Evolutionary conservation across 1,140 invertebrate genomes (phyloP), one percentile per base, ranked within the genome.

Genomic region (Mamestra configurata): DNA sequence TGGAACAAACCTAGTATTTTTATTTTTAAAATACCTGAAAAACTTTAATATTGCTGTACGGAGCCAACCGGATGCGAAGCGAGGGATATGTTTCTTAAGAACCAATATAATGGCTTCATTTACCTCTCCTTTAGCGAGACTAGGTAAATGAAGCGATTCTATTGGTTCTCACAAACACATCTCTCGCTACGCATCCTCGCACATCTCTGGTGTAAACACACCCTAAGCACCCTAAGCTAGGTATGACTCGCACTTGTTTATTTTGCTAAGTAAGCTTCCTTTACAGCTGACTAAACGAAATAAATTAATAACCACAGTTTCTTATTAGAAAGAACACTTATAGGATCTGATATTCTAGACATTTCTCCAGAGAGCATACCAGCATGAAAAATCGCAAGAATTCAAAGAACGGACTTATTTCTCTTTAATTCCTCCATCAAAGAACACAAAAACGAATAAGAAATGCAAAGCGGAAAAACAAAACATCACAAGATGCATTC

Each of bases 401-500:
- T 75, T 24, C 18, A 57, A 57, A 75, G 51, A 53, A 59, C 35
- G 20, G 35, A 46, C 35, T 75, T 75, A 59, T 75, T 75, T 75
- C 53, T 59, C 78, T 89, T 90, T 88, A 86, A 84, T 81, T 85
- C 55, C 82, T 68, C 82, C 78, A 68, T 79, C 79, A 85, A 84
- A 88, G 86, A 90, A 87, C 82, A 87, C 86, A 88, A 89, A 72
- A 89, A 72, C 84, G 84, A 75, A 59, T 43, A 43, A 43, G 71
- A 27, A 75, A 22, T 27, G 35, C 71, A 24, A 59, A 88, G 84
- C 81, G 79, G 77, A 81, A 82, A 83, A 89, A 89, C 83, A 90
- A 88, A 90, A 85, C 86, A 80, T 78, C 82, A 40, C 82, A 89
- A 89, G 91, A 90, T 87, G 90, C 86, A 92, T 90, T 88, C 87